Conservation (phyloP, 2,888 invertebrate species). For the Amiota minor region DNA sequence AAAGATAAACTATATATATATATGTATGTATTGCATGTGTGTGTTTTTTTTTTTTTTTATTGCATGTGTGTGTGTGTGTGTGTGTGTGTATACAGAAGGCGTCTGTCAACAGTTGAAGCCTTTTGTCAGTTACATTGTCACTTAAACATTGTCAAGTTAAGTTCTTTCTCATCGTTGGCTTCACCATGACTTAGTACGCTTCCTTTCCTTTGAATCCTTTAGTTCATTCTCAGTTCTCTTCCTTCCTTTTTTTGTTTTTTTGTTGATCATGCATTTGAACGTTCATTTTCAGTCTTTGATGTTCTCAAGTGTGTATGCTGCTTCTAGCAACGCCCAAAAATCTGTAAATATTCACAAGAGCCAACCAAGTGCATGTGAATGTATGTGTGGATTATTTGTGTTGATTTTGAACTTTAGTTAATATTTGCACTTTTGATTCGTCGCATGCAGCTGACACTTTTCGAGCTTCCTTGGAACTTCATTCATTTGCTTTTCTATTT, state of each 20-base stretch:
- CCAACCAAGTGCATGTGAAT: not conserved
- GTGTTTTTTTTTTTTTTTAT: no score
- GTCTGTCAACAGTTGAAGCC: constrained; percentile 50
- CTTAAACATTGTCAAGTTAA: constrained; percentile 51
- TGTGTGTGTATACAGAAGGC: constrained; percentile 40
- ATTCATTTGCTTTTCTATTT: not conserved
- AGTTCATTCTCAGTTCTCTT: no score
- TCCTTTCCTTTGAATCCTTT: not conserved
- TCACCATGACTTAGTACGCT: not conserved
- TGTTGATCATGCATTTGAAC: no score
- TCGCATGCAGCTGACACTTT: constrained; percentile 61
- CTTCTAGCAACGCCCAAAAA: constrained; percentile 28
- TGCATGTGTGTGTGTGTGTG: not conserved
- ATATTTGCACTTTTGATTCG: constrained; percentile 63
- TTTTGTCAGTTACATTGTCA: constrained; percentile 59
- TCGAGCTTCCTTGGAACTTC: not conserved
- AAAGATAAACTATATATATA: no score
- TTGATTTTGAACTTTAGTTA: constrained; percentile 63
- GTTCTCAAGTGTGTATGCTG: not conserved
- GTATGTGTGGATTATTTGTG: constrained; percentile 35
- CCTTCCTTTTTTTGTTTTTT: no score
- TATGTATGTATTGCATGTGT: not conserved
- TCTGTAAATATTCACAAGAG: constrained; percentile 27
- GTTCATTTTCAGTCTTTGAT: no score
- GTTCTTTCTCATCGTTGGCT: not conserved